These are phyloP conservation scores for Scolopax mira DNA, from an alignment of 2,113 vertebrate genomes.

Conservation along the genomic window DNA sequence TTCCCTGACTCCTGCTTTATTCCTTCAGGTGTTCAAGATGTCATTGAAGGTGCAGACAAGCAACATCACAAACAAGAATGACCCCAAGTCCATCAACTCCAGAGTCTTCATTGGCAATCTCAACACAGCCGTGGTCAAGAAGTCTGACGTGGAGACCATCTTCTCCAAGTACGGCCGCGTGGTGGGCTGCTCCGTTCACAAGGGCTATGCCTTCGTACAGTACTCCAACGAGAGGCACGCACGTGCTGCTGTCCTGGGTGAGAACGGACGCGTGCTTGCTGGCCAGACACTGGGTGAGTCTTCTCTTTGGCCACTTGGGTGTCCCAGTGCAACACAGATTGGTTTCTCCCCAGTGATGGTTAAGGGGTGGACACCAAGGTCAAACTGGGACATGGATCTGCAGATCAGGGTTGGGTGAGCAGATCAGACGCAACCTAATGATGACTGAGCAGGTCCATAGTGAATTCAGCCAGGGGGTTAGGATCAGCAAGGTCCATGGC, in stretches of 20 bases:
- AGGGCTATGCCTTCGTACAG: slow-evolving; percentile 94
- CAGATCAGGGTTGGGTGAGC: neutral
- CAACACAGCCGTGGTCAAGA: slow-evolving; percentile 93
- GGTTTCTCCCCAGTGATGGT: neutral
- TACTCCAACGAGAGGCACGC: slow-evolving; percentile 90
- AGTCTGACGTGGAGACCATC: slow-evolving; percentile 91
- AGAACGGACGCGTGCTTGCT: slow-evolving; percentile 89
- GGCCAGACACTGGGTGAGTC: slow-evolving; percentile 89
- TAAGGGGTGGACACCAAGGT: neutral
- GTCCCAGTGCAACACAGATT: fast-evolving
- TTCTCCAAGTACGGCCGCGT: slow-evolving; percentile 92
- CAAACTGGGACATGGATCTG: no score
- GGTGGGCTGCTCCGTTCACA: slow-evolving; percentile 90
- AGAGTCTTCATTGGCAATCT: slow-evolving; percentile 96
- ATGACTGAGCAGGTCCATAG: neutral
- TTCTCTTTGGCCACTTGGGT: fast-evolving
- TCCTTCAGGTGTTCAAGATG: slow-evolving; percentile 77
- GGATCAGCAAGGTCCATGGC: neutral
- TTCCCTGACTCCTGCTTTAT: neutral
- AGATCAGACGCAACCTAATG: no score
- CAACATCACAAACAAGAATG: slow-evolving; percentile 96
- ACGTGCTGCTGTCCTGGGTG: slow-evolving; percentile 87
- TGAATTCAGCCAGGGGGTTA: neutral
- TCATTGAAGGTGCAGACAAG: slow-evolving; percentile 93
- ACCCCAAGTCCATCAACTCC: slow-evolving; percentile 94